A percentile compares a stretch with the other conserved stretches of the same genome.
Evolutionary conservation across 2,888 invertebrate genomes (phyloP).

Genomic region (Prosopocoilus inquinatus): DNA sequence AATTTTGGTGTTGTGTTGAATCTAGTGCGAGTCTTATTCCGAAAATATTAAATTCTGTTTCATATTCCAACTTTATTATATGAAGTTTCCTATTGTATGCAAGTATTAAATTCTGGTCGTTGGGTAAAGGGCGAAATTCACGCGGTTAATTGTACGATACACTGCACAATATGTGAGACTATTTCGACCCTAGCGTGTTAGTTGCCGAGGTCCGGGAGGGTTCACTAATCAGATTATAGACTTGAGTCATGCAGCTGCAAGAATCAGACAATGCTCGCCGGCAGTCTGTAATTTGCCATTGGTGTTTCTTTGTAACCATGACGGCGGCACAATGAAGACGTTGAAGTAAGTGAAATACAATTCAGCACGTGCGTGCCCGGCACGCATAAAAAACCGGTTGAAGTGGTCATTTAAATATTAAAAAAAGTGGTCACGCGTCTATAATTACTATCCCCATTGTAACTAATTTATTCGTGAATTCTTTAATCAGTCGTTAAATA

Average conservation of each 20-base stretch:
- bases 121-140: neutral
- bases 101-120: too few species aligned
- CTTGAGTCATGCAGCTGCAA: slow-evolving; percentile 25
- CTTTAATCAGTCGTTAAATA: too few species aligned
- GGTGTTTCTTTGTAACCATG: neutral
- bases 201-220: slow-evolving; percentile 17
- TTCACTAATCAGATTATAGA: slow-evolving; percentile 23
- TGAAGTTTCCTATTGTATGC: too few species aligned
- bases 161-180: slow-evolving; percentile 6
- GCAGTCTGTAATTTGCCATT: slow-evolving; percentile 11
- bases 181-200: slow-evolving; percentile 5
- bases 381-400: neutral
- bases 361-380: neutral
- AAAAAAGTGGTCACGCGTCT: neutral
- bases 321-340: neutral
- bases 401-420: neutral
- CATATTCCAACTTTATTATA: too few species aligned
- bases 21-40: too few species aligned
- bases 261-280: slow-evolving; percentile 15
- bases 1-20: too few species aligned
- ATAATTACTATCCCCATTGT: too few species aligned
- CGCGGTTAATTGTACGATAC: neutral
- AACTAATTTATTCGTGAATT: too few species aligned
- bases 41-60: too few species aligned
- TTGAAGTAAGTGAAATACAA: neutral